phyloP scores from a whole-genome alignment of 2,797 vertebrate species.

The Ctenochaetus hawaiiensis region DNA sequence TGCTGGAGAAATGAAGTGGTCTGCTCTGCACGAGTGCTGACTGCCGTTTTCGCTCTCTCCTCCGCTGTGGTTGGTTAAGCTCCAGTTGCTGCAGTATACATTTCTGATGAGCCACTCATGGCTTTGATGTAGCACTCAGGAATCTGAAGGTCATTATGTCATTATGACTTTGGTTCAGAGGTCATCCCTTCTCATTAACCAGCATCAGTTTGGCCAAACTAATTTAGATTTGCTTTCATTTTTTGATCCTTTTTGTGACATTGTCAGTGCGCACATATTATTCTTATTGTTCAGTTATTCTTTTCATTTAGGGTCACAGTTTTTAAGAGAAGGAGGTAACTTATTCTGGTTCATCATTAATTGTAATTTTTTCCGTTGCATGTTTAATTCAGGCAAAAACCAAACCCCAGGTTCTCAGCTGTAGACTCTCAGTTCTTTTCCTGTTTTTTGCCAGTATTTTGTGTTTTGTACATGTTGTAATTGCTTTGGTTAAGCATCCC shows the following conservation, averaged over 20 bases:
- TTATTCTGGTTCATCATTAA: background rate
- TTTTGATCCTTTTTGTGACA: slow-evolving; percentile 1
- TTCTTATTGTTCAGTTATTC: background rate
- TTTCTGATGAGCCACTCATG: slow-evolving; percentile 69
- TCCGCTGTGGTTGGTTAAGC: slow-evolving; percentile 70
- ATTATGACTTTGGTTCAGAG: slow-evolving; percentile 61
- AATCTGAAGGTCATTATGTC: slow-evolving; percentile 68
- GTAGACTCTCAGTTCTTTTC: background rate
- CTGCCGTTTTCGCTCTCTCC: slow-evolving; percentile 61
- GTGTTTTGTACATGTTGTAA: background rate
- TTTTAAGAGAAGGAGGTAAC: background rate
- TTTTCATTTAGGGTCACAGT: background rate
- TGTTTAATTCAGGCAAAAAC: background rate
- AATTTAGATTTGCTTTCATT: slow-evolving; percentile 13
- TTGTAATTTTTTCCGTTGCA: background rate
- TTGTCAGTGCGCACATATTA: background rate
- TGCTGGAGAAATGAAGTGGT: slow-evolving; percentile 82
- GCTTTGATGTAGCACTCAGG: slow-evolving; percentile 58
- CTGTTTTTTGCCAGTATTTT: background rate
- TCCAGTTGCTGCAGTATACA: slow-evolving; percentile 76
- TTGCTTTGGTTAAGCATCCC: slow-evolving; percentile 14
- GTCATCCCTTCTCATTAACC: slow-evolving; percentile 49
- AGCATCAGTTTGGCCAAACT: slow-evolving; percentile 18
- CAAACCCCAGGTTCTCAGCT: background rate
- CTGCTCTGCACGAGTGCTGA: slow-evolving; percentile 59